Conservation (phyloP, 2,113 vertebrate species). For the Oreotrochilus melanogaster region DNA sequence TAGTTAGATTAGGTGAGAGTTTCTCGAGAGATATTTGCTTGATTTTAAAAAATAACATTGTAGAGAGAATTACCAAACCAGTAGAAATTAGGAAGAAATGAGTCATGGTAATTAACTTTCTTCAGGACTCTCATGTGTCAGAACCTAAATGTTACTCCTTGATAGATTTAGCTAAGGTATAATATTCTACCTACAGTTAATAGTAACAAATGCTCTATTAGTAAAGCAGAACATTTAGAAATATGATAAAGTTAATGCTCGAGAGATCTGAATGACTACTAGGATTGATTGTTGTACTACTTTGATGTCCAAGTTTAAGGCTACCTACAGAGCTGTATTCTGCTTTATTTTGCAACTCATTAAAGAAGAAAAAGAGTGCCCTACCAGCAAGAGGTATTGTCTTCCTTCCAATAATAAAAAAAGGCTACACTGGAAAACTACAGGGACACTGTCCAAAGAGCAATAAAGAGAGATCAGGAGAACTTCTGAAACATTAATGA, state of each 20-base stretch:
- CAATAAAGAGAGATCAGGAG: slow-evolving; percentile 30
- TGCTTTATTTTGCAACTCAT: slow-evolving; percentile 62
- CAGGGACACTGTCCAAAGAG: slow-evolving; percentile 56
- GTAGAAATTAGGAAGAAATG: slow-evolving; percentile 53
- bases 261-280: slow-evolving; percentile 14
- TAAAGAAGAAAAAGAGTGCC: slow-evolving; percentile 37
- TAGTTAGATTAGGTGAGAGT: not conserved
- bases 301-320: slow-evolving; percentile 32
- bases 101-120: slow-evolving; percentile 33
- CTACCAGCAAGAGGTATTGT: slow-evolving; percentile 31
- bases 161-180: slow-evolving; percentile 43
- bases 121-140: slow-evolving; percentile 34
- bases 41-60: not conserved
- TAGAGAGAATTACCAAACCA: not conserved
- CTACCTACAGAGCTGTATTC: not conserved
- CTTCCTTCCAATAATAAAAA: slow-evolving; percentile 60
- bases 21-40: not conserved
- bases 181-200: slow-evolving; percentile 26
- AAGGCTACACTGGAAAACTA: slow-evolving; percentile 50
- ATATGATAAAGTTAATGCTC: slow-evolving; percentile 48
- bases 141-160: slow-evolving; percentile 47
- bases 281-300: slow-evolving; percentile 2
- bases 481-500: slow-evolving; percentile 76
- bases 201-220: slow-evolving; percentile 61
- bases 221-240: slow-evolving; percentile 62